phyloP scores from a whole-genome alignment of 2,113 vertebrate species.

The Enhydra lutris region DNA sequence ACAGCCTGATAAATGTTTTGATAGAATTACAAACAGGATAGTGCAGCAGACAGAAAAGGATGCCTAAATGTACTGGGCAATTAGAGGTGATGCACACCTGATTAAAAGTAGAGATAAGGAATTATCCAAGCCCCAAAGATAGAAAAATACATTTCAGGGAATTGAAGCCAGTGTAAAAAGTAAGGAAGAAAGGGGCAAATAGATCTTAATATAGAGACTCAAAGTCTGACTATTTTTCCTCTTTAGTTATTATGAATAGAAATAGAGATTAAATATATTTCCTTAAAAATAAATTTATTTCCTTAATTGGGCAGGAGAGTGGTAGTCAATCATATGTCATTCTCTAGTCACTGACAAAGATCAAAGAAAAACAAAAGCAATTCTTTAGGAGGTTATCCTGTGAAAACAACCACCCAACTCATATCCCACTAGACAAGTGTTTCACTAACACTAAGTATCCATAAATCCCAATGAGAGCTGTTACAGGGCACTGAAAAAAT shows the following conservation, averaged over 20 bases:
- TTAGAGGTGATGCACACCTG: not conserved
- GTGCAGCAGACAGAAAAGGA: not conserved
- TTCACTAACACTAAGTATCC: not conserved
- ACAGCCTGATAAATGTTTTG: not conserved
- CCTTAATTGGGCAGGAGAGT: not conserved
- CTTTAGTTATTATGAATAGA: not conserved
- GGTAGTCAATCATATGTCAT: not conserved
- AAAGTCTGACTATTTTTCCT: not conserved
- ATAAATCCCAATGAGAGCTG: not conserved
- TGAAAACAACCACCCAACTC: not conserved
- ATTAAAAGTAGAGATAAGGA: not conserved
- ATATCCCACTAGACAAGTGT: not conserved
- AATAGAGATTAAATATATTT: not conserved
- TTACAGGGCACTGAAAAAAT: not conserved
- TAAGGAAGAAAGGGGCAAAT: not conserved
- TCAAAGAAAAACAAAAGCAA: not conserved
- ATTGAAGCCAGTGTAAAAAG: not conserved
- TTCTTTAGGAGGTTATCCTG: not conserved
- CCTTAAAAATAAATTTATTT: not conserved
- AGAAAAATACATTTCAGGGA: not conserved
- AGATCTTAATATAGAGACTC: not conserved
- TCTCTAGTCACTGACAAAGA: not conserved
- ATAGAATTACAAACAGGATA: not conserved
- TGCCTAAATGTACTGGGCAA: rapidly evolving
- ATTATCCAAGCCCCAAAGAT: not conserved